phyloP scores from a whole-genome alignment of 2,113 vertebrate species.

The Petrocephalus microphthalmus region DNA sequence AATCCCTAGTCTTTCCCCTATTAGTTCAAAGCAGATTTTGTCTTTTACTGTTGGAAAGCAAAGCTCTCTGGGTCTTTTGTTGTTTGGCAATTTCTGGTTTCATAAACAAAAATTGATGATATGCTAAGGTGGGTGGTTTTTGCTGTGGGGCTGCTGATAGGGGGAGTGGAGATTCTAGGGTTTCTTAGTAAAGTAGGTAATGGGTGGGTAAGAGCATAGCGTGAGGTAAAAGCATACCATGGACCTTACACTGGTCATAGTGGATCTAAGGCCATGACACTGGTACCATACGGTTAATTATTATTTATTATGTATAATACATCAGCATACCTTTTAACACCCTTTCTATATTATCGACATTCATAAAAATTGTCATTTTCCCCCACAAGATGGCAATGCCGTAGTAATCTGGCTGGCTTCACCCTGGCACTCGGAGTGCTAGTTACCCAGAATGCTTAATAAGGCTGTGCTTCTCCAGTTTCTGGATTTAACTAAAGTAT shows the following conservation, averaged over 20 bases:
- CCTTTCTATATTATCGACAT: neutral
- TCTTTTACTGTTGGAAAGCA: neutral
- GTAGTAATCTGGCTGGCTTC: neutral
- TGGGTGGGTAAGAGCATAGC: neutral
- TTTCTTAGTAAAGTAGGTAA: neutral
- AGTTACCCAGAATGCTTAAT: neutral
- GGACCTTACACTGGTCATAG: neutral
- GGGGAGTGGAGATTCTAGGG: neutral
- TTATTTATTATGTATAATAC: neutral
- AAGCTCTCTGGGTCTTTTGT: neutral
- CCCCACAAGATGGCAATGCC: slow-evolving; percentile 8
- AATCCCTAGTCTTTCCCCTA: neutral
- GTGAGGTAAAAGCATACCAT: neutral
- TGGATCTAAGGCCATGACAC: neutral
- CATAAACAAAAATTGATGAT: neutral
- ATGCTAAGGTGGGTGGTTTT: neutral
- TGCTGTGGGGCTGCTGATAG: neutral
- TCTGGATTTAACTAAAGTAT: neutral
- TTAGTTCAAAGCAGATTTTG: neutral
- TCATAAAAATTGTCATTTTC: neutral
- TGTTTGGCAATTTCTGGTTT: neutral
- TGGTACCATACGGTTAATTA: neutral
- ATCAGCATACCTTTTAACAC: neutral
- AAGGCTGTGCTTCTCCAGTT: neutral
- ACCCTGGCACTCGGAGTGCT: neutral